Evolutionary conservation across 2,888 invertebrate genomes (phyloP), one percentile per base, ranked within the genome.

Genomic region (Drosophila paramelanica): DNA sequence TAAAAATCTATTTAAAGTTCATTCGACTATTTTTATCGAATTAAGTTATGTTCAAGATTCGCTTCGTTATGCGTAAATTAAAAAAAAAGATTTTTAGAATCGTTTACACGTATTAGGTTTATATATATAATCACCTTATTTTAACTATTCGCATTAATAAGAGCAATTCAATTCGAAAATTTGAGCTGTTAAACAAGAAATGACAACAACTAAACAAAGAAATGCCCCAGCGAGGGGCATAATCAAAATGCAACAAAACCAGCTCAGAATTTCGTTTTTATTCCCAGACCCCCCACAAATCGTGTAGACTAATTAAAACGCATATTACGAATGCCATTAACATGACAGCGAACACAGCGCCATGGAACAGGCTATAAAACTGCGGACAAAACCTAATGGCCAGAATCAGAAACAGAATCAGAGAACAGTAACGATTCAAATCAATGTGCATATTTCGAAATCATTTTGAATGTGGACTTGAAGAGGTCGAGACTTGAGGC

Each of bases 261-360:
- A 67, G 78, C 38, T 47, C 66, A 46, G 65, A 58, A 49, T 52
- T 70, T 42, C 14, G 47, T 55, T 50, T 59, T 70, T 60, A 71
- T 61, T 58, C 52, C 42, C 55, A 66, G 80, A 81, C 81, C 80
- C 78, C 80, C 80, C 80, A 80, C 81, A 81, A 78, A 46, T 81
- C 65, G 81, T 66, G 61, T 69, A 75, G 81, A 84, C 86, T 86
- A 86, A 86, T 86, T 86, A 86, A 86, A 86, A 86, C 73, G 72
- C 86, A 82, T 88, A 86, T 86, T 89, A 89, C 89, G 85, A 82
- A 80, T 79, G 88, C 82, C 81, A 85, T 85, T 88, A 85, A 89
- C 89, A 85, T 85, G 85, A 85, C 85, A 85, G 85, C 85, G 79
- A 87, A 79, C 83, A 84, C 84, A 84, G 83, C 88, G 83, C 82